Conservation (phyloP, 2,113 vertebrate genomes). For the Suncus etruscus region DNA sequence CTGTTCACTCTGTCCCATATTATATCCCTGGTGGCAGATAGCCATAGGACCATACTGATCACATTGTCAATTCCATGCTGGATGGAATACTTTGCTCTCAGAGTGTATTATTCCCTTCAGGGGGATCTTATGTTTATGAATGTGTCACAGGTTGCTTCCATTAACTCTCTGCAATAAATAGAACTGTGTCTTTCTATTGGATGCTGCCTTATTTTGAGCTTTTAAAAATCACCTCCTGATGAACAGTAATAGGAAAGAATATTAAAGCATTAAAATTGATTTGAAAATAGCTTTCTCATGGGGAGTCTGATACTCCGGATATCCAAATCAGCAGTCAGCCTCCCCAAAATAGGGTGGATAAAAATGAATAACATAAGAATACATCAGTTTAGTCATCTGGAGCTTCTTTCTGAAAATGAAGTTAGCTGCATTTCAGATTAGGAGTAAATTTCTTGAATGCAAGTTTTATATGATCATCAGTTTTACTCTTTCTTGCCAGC, state of each 20-base stretch:
- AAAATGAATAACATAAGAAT: conserved; percentile 66
- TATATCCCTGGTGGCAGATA: not conserved
- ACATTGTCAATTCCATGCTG: not conserved
- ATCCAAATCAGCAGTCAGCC: conserved; percentile 51
- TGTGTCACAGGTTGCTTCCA: conserved; percentile 55
- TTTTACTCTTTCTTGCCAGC: conserved; percentile 56
- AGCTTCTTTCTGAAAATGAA: conserved; percentile 64
- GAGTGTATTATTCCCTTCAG: conserved; percentile 41
- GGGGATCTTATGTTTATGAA: conserved; percentile 51
- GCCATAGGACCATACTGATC: not conserved
- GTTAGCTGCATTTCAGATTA: conserved; percentile 76
- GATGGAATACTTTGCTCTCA: conserved; percentile 1
- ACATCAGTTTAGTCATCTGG: conserved; percentile 53
- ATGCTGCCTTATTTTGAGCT: conserved; percentile 48
- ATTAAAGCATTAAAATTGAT: conserved; percentile 65
- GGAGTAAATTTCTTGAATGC: not conserved
- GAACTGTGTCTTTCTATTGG: conserved; percentile 5
- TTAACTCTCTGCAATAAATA: conserved; percentile 65
- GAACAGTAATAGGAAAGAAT: conserved; percentile 67
- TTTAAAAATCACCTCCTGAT: conserved; percentile 65
- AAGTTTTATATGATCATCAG: conserved; percentile 31
- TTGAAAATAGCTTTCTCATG: conserved; percentile 68
- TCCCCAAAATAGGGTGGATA: conserved; percentile 32
- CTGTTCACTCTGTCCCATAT: not conserved
- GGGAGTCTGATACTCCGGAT: conserved; percentile 45